Evolutionary conservation across 2,888 invertebrate species (phyloP).

Genomic region (Tetheella fluctuosa): DNA sequence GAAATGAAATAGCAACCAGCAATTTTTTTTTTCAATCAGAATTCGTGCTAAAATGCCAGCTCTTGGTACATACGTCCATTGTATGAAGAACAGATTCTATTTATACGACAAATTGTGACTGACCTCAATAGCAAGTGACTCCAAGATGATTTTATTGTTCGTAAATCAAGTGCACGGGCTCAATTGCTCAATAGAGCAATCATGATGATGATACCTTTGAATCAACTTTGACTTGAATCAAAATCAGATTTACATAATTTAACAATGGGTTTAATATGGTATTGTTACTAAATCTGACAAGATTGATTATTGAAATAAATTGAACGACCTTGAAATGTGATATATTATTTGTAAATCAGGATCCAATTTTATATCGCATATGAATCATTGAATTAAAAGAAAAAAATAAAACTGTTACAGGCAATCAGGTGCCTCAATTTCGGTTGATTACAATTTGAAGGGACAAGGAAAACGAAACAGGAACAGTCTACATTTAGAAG

Average conservation of each 20-base stretch:
- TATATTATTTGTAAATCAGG: not conserved
- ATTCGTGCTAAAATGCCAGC: not conserved
- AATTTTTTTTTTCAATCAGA: not conserved
- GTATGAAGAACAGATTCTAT: constrained; percentile 24
- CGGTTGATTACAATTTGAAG: not conserved
- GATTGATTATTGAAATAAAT: not conserved
- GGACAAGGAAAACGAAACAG: not conserved
- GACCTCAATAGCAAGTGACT: constrained; percentile 50
- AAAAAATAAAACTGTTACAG: no score
- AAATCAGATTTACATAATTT: constrained; percentile 4
- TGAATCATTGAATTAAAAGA: not conserved
- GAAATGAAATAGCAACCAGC: no score
- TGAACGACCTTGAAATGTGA: not conserved
- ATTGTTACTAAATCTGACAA: not conserved
- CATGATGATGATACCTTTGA: constrained; percentile 28
- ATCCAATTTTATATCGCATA: not conserved
- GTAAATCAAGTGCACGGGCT: constrained; percentile 33
- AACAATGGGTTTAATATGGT: not conserved
- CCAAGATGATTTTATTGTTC: constrained; percentile 44
- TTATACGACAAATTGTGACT: constrained; percentile 40
- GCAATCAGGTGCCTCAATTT: not conserved
- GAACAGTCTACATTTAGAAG: not conserved
- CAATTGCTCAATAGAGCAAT: constrained; percentile 52
- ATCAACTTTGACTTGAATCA: constrained; percentile 27
- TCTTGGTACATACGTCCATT: not conserved